Base-by-base conservation (phyloP, 2,113 vertebrate genomes). In the Osmerus eperlanus region DNA sequence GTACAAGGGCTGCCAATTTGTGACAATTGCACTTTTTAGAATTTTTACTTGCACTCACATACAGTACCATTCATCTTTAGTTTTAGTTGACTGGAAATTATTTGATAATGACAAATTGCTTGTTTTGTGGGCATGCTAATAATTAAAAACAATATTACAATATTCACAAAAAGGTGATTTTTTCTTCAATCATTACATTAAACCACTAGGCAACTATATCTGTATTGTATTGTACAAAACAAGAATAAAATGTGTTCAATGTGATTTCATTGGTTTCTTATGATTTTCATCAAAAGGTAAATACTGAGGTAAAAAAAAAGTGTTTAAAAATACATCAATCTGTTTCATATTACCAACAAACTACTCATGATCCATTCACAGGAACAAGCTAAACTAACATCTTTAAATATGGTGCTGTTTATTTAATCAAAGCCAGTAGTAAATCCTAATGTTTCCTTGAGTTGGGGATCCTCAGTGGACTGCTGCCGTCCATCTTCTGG, bases 21-120 rank as follows among this genome's bases (percentile, higher is more conserved):
- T 25, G 52, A 11, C 29, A 56, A 47, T 75, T 85, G 74, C 74
- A 82, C 74, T 76, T 62, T 51, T 65, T 36, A 23, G 65, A 77
- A 61, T 71, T 2, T 32, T n/a, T 18, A 64, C 62, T 29, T 28
- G 32, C 41, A 47, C 41, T 47, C 41, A 47, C 41, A 47, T 47
- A 2, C 41, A 64, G 29, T 29, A 36, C 3, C 25, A 64, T 64
- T 29, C 29, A 64, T 32, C 12, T 36, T 64, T 64, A 29, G 14
- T 36, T 64, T 64, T 64, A 64, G 28, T 36, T 36, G 14, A 64
- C 14, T 11, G 25, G 8, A 2, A 36, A 29, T 29, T 15, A 36
- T 28, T 16, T 64, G 28, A 16, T 41, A 9, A 28, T 36, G 32
- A 64, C 29, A 64, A 41, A 28, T n/a, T 29, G 16, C 62, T 64